Percentiles rank a stretch among this genome's conserved stretches.
phyloP scores from a whole-genome alignment of 1,140 invertebrate genomes.

The Sesamia nonagrioides region DNA sequence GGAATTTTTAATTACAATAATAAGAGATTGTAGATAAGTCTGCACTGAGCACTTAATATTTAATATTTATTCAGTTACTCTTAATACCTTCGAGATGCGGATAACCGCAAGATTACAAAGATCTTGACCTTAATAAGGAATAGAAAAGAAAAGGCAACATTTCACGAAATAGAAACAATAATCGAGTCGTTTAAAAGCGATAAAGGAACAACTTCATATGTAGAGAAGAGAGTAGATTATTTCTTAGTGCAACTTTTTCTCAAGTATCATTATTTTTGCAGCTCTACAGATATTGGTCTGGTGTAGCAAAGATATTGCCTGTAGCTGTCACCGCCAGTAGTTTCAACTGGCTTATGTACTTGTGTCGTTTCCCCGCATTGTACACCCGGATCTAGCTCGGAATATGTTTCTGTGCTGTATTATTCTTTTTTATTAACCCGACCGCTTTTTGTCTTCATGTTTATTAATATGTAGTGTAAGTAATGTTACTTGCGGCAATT shows the following conservation, averaged over 20 bases:
- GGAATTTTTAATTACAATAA: no score
- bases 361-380: conserved; percentile 62
- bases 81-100: not conserved
- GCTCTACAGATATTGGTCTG: conserved; percentile 73
- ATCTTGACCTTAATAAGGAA: conserved; percentile 22
- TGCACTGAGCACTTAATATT: not conserved
- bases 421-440: conserved; percentile 45
- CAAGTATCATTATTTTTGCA: conserved; percentile 66
- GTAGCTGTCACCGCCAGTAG: conserved; percentile 72
- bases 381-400: conserved; percentile 56
- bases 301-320: conserved; percentile 73
- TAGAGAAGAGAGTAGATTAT: conserved; percentile 43
- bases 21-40: not conserved
- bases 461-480: conserved; percentile 42
- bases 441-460: conserved; percentile 44
- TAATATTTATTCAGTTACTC: not conserved
- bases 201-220: conserved; percentile 25
- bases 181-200: conserved; percentile 41
- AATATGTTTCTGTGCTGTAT: conserved; percentile 54
- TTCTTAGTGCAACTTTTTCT: conserved; percentile 54
- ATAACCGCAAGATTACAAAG: not conserved
- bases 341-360: conserved; percentile 72
- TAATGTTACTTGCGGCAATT: conserved; percentile 33
- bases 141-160: conserved; percentile 9
- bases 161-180: conserved; percentile 18